phyloP scores from a whole-genome alignment of 2,797 vertebrate species.

The Enteromius unitaeniatus region DNA sequence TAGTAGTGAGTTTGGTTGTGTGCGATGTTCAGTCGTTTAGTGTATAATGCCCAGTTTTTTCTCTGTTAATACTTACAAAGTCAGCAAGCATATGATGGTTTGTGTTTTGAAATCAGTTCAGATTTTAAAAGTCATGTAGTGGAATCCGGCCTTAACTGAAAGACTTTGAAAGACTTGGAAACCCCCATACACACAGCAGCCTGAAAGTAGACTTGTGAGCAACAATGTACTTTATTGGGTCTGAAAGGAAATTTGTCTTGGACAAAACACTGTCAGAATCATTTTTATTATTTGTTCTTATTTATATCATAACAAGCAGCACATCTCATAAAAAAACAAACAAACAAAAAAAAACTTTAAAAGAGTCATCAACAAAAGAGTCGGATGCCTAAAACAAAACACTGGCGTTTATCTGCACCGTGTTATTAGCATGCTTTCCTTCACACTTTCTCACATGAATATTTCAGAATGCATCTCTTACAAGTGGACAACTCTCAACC shows the following conservation, averaged over 20 bases:
- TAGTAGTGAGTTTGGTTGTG: not conserved
- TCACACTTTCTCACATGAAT: conserved; percentile 34
- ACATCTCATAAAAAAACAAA: not conserved
- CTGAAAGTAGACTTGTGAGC: not conserved
- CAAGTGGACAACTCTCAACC: conserved; percentile 1
- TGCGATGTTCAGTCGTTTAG: not conserved
- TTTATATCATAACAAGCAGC: not conserved
- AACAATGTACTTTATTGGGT: not conserved
- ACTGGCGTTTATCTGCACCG: not conserved
- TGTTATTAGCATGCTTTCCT: conserved; percentile 23
- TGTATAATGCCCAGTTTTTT: not conserved
- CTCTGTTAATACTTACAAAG: not conserved
- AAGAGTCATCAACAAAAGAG: not conserved
- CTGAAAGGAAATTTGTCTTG: not conserved
- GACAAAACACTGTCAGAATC: not conserved
- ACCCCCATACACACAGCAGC: not conserved
- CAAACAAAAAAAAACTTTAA: not conserved
- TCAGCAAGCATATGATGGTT: not conserved
- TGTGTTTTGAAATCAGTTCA: not conserved
- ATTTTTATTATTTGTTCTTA: not conserved
- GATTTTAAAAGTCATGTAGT: not conserved
- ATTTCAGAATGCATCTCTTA: conserved; percentile 35
- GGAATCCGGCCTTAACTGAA: not conserved
- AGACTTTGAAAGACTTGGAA: not conserved
- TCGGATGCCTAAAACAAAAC: not conserved